Evolutionary conservation across 2,797 vertebrate genomes (phyloP).

Genomic region (Megaceryle alcyon): DNA sequence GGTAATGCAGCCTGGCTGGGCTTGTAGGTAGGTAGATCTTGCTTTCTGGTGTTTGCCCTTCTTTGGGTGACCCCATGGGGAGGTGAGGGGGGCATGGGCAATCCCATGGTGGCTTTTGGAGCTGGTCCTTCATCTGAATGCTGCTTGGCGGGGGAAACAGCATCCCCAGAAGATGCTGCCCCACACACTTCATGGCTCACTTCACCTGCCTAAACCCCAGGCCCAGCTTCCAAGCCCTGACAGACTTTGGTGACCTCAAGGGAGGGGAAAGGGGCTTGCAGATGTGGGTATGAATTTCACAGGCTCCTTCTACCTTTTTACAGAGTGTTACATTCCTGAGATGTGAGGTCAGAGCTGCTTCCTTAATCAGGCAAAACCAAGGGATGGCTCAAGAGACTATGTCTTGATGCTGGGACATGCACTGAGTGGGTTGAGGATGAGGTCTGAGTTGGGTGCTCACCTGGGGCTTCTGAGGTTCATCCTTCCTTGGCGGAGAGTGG

Average conservation of each 20-base stretch:
- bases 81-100: rapidly evolving
- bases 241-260: not conserved
- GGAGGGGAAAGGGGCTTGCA: not conserved
- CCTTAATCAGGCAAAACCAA: not conserved
- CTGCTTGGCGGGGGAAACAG: not conserved
- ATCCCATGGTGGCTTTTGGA: not conserved
- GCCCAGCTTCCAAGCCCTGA: not conserved
- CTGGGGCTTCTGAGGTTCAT: not conserved
- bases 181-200: rapidly evolving
- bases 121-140: not conserved
- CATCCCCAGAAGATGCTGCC: not conserved
- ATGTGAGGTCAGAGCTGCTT: slow-evolving; percentile 15
- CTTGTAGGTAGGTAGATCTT: not conserved
- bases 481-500: not conserved
- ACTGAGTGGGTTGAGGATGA: not conserved
- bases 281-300: not conserved
- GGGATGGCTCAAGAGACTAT: not conserved
- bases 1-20: not conserved
- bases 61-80: not conserved
- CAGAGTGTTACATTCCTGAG: not conserved
- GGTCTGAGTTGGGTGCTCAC: not conserved
- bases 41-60: not conserved
- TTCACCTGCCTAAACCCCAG: not conserved
- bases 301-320: not conserved
- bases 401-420: rapidly evolving